Conservation (phyloP, 2,113 vertebrate genomes). For the Oceanodroma tethys region DNA sequence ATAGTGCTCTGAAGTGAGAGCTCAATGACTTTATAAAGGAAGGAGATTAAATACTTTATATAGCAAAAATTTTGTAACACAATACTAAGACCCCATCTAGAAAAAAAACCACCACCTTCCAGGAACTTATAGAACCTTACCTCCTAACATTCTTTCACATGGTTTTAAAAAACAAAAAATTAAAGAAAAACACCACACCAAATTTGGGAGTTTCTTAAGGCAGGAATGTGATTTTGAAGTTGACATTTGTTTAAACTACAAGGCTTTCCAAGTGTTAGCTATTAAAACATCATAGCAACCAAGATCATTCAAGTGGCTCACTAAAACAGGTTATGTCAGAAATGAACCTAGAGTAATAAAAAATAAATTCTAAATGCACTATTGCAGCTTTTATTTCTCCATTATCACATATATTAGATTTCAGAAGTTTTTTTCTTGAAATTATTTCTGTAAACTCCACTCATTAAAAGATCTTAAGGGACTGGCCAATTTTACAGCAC, state of each 20-base stretch:
- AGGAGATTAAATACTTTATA: background rate
- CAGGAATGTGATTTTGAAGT: background rate
- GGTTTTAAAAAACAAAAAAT: background rate
- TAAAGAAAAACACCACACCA: background rate
- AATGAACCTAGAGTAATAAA: conserved; percentile 42
- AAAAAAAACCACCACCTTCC: background rate
- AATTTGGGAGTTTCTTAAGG: background rate
- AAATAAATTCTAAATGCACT: conserved; percentile 29
- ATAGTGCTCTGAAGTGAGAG: background rate
- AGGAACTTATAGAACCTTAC: background rate
- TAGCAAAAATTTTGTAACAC: background rate
- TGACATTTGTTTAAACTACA: conserved; percentile 16
- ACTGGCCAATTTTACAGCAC: background rate
- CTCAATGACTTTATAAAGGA: background rate
- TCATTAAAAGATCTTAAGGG: background rate
- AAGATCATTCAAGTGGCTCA: conserved; percentile 34
- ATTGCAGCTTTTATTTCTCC: conserved; percentile 22
- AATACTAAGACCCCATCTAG: background rate
- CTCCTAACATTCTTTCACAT: background rate
- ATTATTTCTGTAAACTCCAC: background rate
- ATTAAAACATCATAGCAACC: conserved; percentile 61
- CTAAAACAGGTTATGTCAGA: conserved; percentile 42
- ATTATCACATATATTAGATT: conserved; percentile 37
- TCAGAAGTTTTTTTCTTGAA: background rate
- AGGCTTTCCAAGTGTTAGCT: conserved; percentile 32